These are phyloP conservation scores for Bettongia penicillata DNA, from an alignment of 2,113 vertebrate genomes.

Conservation along the genomic window DNA sequence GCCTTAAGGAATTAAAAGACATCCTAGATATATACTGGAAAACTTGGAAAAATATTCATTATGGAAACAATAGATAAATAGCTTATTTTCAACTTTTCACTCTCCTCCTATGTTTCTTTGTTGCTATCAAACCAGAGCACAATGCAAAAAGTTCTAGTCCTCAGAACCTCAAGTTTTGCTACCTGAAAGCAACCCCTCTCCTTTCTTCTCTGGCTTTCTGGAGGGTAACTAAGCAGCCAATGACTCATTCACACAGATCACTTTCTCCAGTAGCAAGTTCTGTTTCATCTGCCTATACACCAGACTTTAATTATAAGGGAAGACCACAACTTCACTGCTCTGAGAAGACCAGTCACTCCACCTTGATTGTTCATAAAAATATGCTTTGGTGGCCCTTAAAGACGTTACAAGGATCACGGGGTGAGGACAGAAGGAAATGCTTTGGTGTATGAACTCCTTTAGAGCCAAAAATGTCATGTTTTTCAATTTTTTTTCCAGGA, in stretches of 20 bases:
- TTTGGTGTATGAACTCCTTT: background rate
- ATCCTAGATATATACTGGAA: background rate
- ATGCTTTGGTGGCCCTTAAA: background rate
- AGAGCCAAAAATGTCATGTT: background rate
- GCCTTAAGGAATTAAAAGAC: conserved; percentile 26
- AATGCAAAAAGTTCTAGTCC: background rate
- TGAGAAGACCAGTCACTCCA: background rate
- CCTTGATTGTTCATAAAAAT: background rate
- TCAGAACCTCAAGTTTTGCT: background rate
- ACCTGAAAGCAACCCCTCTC: background rate
- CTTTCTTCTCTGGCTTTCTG: background rate
- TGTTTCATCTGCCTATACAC: background rate
- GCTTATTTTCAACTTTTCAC: background rate
- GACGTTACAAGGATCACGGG: background rate
- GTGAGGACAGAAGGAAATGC: background rate
- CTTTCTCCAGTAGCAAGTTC: background rate
- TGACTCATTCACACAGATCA: background rate
- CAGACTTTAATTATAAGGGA: background rate
- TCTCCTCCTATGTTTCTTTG: conserved; percentile 30
- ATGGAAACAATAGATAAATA: background rate
- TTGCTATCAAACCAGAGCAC: conserved; percentile 26
- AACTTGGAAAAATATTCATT: background rate
- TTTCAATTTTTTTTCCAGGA: background rate
- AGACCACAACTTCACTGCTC: background rate
- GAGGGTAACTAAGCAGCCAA: background rate